Base-by-base conservation (phyloP, 2,888 invertebrate genomes). In the Dolomedes plantarius region DNA sequence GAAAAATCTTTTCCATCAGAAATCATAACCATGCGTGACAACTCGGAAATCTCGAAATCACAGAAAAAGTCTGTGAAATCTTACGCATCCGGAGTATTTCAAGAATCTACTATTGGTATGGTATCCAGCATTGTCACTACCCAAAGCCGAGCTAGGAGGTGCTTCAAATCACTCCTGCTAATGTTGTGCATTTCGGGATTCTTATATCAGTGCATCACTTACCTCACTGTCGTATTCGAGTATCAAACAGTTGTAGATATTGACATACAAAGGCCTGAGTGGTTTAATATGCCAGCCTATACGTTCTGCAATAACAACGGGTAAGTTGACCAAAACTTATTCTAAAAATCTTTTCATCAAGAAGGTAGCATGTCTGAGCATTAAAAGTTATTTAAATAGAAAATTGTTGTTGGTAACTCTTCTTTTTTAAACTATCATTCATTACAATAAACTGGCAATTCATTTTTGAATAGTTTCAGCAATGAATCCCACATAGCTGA, bases 241-340 rank as follows among this genome's bases (percentile, higher is more conserved):
- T 80, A 67, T 50, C 80, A 80, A 16, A 80, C 73, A 0, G 65
- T 67, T 6, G 65, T 80, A 19, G 72, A 80, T 27, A 67, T 80
- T 27, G 67, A 73, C 1, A 80, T 80, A 16, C 32, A 72, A 7
- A 73, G 19, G 19, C 80, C 73, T 3, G 6, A 65, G 13, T 9
- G 7, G 3, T 56, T 69, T 7, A 36, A 78, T 16, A 28, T 69
- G 56, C 77, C 77, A 39, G 77, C 36, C 9, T 39, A 69, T 7
- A 78, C 77, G n/a, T 78, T 78, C 29, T 78, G 77, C 56, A 69
- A 69, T 11, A 69, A 78, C 28, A 78, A 78, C 19, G 77, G 77
- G 77, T 78, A 62, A 28, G 16, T 36, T 27, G 27, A 19, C 19
- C 29, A 19, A 23, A 1, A 41, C 5, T 41, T 71, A 27, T n/a